Evolutionary conservation across 1,140 invertebrate species (phyloP).

Genomic region (Colletes latitarsis): DNA sequence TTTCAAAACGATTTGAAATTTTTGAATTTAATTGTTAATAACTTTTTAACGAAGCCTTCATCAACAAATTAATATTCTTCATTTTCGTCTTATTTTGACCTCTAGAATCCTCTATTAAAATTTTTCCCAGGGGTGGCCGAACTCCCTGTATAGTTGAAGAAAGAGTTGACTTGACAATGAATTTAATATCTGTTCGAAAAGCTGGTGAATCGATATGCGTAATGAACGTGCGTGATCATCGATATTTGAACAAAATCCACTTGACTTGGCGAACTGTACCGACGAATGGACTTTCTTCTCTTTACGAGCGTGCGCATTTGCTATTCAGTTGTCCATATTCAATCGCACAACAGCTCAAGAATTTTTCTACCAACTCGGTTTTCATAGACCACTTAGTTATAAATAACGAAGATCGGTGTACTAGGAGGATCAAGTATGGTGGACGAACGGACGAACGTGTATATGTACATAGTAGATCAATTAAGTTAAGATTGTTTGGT

Average conservation of each 20-base stretch:
- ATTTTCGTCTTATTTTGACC: no score
- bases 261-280: not conserved
- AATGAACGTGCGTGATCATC: not conserved
- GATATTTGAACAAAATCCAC: constrained; percentile 14
- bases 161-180: no score
- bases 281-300: not conserved
- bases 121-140: no score
- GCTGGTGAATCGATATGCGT: not conserved
- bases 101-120: no score
- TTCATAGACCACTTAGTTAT: constrained; percentile 8
- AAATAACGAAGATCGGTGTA: not conserved
- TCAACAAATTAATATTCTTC: no score
- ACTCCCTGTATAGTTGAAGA: no score
- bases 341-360: constrained; percentile 25
- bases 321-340: not conserved
- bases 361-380: constrained; percentile 19
- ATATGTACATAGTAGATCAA: constrained; percentile 45
- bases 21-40: no score
- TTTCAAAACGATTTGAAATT: no score
- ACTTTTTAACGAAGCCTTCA: no score
- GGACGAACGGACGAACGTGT: not conserved
- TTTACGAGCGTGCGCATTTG: not conserved
- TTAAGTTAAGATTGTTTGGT: constrained; percentile 45
- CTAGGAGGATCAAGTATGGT: not conserved
- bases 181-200: no score